Percentiles rank a stretch among this genome's conserved stretches.
These are phyloP conservation scores for Pyrgilauda ruficollis DNA, from an alignment of 2,113 vertebrate genomes.

Conservation along the genomic window DNA sequence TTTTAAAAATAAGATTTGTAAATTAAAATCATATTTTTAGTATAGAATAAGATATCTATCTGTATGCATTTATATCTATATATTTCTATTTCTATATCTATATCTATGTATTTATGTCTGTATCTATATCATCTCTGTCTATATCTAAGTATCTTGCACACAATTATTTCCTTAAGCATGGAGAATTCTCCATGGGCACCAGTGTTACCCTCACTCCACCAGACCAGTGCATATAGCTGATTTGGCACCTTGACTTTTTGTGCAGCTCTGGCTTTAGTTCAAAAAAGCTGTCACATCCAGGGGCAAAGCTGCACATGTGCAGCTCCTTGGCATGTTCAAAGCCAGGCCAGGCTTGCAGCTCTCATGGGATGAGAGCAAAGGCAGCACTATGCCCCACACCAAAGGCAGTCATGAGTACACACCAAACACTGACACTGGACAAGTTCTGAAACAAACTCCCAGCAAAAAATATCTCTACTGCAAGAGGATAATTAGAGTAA, in stretches of 20 bases:
- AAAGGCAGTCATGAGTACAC: background rate
- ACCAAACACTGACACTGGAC: background rate
- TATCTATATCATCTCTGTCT: background rate
- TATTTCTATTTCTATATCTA: background rate
- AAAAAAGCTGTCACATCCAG: accelerated
- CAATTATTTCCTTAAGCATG: background rate
- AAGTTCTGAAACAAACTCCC: background rate
- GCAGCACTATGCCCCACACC: accelerated
- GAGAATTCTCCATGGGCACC: too few relatives aligned
- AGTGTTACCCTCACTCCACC: background rate
- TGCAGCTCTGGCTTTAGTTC: background rate
- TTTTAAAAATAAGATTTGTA: background rate
- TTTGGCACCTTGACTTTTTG: background rate
- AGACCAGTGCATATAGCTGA: background rate
- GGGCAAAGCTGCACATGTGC: accelerated
- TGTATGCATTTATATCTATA: background rate
- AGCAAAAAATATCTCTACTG: background rate
- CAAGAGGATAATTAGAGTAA: slow-evolving; percentile 37
- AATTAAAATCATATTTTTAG: background rate
- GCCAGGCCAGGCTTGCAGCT: background rate
- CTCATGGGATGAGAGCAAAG: background rate
- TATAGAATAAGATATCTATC: background rate
- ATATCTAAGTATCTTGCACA: background rate
- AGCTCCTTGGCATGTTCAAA: background rate
- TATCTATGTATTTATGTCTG: background rate